Conservation (phyloP, 2,888 invertebrate genomes). For the Subacronicta megacephala region DNA sequence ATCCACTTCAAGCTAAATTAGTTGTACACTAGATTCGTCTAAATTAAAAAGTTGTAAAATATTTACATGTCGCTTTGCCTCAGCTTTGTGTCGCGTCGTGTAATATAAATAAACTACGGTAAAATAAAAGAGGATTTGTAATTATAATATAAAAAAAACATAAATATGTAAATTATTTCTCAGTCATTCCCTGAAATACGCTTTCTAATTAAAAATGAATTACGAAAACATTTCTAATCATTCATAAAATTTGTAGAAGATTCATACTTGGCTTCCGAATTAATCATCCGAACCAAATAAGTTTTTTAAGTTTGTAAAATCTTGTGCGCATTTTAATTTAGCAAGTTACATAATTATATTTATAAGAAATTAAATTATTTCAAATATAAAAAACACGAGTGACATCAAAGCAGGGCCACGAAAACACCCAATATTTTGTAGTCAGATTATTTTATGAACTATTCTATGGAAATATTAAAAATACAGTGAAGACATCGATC, state of each 20-base stretch:
- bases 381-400: slow-evolving; percentile 12
- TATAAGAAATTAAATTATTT: neutral
- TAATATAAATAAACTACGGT: neutral
- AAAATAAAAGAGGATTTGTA: neutral
- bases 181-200: slow-evolving; percentile 8
- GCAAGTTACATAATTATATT: slow-evolving; percentile 4
- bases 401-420: slow-evolving; percentile 62
- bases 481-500: slow-evolving; percentile 86
- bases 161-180: slow-evolving; percentile 13
- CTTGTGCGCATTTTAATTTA: slow-evolving; percentile 62
- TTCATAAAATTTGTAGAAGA: neutral
- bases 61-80: slow-evolving; percentile 71
- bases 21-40: slow-evolving; percentile 80
- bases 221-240: neutral
- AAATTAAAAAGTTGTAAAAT: slow-evolving; percentile 78
- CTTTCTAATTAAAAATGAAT: slow-evolving; percentile 2
- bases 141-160: neutral
- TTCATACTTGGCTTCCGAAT: neutral
- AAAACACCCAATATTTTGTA: slow-evolving; percentile 43
- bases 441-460: slow-evolving; percentile 58
- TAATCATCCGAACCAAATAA: neutral
- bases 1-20: slow-evolving; percentile 81
- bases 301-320: slow-evolving; percentile 24
- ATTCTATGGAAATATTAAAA: slow-evolving; percentile 84
- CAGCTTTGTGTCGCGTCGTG: slow-evolving; percentile 60